Base-by-base conservation (phyloP, 2,888 invertebrate species). In the Rhagophthalmus giganteus region DNA sequence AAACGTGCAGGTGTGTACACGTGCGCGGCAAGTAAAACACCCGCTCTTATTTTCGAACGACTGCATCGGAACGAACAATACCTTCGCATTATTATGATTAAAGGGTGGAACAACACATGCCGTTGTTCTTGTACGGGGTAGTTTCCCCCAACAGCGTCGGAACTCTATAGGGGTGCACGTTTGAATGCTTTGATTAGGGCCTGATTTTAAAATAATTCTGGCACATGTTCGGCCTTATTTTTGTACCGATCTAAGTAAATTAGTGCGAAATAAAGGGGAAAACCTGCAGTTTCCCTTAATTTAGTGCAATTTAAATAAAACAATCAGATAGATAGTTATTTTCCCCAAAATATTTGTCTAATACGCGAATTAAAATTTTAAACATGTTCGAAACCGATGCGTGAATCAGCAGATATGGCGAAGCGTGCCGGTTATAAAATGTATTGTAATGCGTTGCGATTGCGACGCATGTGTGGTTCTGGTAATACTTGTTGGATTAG, bases 401-500 rank as follows among this genome's bases (percentile, higher is more conserved):
- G n/a, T n/a, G n/a, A n/a, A n/a, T n/a, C n/a, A n/a, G n/a, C n/a
- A n/a, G n/a, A n/a, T n/a, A n/a, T n/a, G 45, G 48, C 39, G 68
- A 64, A 70, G 68, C 69, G 71, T 71, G 71, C 70, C 69, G 64
- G 63, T 69, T 65, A 65, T 66, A 64, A 62, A 67, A 58, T 61
- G 58, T 52, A 54, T 60, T 59, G 52, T 51, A 39, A 32, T 50
- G 27, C 44, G 54, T 55, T 50, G 55, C 44, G 57, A 55, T 55
- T 50, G 55, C 44, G 57, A 55, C 63, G 67, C 69, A 68, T 70
- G 67, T 73, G 71, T 70, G 71, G 70, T 73, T 73, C 73, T 68
- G 71, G 71, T 71, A 67, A 71, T 72, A 73, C 72, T 72, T 73
- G 73, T 72, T 69, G 71, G 73, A 73, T 73, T 72, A 73, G 69